Base-by-base conservation (phyloP, 2,113 vertebrate genomes). In the Elanoides forficatus region DNA sequence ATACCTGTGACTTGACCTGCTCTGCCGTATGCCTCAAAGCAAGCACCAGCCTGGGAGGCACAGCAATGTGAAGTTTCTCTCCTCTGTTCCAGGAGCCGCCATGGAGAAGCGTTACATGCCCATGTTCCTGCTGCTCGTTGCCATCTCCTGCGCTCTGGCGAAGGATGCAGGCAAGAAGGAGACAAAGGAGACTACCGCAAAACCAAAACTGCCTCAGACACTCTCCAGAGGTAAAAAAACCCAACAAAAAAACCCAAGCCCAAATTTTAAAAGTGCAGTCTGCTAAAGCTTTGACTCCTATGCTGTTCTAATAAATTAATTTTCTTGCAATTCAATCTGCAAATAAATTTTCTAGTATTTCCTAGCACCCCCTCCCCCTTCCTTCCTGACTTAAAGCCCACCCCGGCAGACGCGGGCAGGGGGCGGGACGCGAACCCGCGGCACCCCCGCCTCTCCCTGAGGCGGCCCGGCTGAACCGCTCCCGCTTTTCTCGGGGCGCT, bases 181-280 rank as follows among this genome's bases (percentile, higher is more conserved):
- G 30, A 91, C 97, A 6, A 98, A 98, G 97, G 96, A 94, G 38
- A 70, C 84, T 10, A 27, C 91, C 48, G 47, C 86, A 92, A 85
- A 71, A 19, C 97, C 96, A 16, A 98, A 97, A 92, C 95, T 98
- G 56, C 99, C 99, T 58, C 99, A 99, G 97, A 99, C 99, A 16
- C 98, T 99, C 29, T 99, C 99, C 93, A 98, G 99, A 99, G 99
- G 99, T 99, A 95, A 96, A 82, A 74, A 10, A n/a, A 27, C 13
- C 1, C 21, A 45, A 9, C 23, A 15, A 22, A 23, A 20, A 36
- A 26, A 4, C 27, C 1, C 43, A 10, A 19, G 4, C 26, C 5
- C 9, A 56, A 27, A 3, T 29, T 98, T 20, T 23, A 56, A 15
- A 56, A 63, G 6, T 22, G 48, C 11, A 59, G 9, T 66, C 15